Base-by-base conservation (phyloP, 2,797 vertebrate genomes). In the Poeciliopsis presidionis region DNA sequence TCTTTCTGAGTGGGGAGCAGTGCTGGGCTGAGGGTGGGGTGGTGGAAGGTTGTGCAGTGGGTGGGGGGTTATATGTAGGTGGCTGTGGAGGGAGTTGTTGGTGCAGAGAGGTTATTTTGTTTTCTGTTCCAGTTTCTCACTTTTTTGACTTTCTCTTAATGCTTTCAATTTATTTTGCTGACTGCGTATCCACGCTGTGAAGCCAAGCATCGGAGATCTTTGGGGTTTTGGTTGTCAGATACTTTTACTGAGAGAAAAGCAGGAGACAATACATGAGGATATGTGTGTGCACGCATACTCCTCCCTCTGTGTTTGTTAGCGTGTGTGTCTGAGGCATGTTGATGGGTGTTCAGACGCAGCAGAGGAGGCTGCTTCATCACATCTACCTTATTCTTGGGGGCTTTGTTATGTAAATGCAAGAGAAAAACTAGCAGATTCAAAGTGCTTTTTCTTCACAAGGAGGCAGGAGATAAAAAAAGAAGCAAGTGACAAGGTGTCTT, bases 351-450 rank as follows among this genome's bases (percentile, higher is more conserved):
- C 90, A 91, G 92, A 87, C 77, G 87, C 87, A 88, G 84, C 75
- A 61, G 88, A 81, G 87, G 84, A 90, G 87, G 91, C 89, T 86
- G 88, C 96, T 97, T 96, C 96, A 96, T 96, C 97, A 96, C 97
- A 97, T 97, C 96, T 96, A 96, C 95, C 95, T 97, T 96, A 96
- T 97, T 97, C 97, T 97, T 95, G 90, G 76, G 80, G 95, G 96
- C 97, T 99, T 98, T 99, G 97, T 99, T 98, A 98, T 99, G 97
- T 97, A 97, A 99, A 99, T 98, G 96, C 93, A 91, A 94, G 81
- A 86, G 82, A 85, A 95, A 96, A 97, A 97, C 96, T 96, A 96
- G 96, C 96, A 96, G 96, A 97, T 98, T 97, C 97, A 98, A 98
- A 98, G 97, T 97, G 97, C 95, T 96, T 97, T 96, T 95, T 96